Percentiles rank a stretch among this genome's conserved stretches.
Evolutionary conservation across 2,888 invertebrate species (phyloP).

Genomic region (Atherix ibis): DNA sequence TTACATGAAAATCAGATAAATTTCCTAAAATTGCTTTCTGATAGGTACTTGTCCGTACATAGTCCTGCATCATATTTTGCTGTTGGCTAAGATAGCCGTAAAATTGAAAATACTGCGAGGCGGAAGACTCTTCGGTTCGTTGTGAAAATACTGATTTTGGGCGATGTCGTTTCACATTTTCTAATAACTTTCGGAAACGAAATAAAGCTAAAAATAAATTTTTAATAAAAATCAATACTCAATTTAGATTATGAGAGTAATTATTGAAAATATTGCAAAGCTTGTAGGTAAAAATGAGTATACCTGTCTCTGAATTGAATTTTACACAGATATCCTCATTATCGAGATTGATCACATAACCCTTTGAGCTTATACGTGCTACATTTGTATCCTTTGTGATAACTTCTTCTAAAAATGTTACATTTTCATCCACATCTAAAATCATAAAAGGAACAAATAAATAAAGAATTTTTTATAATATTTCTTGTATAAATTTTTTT

Average conservation of each 20-base stretch:
- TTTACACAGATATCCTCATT: constrained; percentile 27
- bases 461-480: too few relatives aligned
- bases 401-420: too few relatives aligned
- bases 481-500: too few relatives aligned
- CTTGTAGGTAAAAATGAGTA: background rate
- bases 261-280: background rate
- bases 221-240: too few relatives aligned
- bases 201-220: constrained; percentile 23
- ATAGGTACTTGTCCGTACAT: constrained; percentile 94
- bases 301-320: constrained; percentile 25
- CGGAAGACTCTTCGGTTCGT: constrained; percentile 94
- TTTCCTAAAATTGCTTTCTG: constrained; percentile 93
- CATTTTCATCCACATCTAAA: too few relatives aligned
- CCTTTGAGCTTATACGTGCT: constrained; percentile 25
- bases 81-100: constrained; percentile 98
- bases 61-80: constrained; percentile 99
- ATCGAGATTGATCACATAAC: constrained; percentile 27
- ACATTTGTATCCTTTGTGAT: constrained; percentile 27
- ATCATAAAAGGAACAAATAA: too few relatives aligned
- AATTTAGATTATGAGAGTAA: background rate
- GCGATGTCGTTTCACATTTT: constrained; percentile 29
- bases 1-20: constrained; percentile 66
- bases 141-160: constrained; percentile 78
- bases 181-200: constrained; percentile 29
- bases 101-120: constrained; percentile 98